Evolutionary conservation across 2,888 invertebrate species (phyloP).

Genomic region (Caenorhabditis sp.): DNA sequence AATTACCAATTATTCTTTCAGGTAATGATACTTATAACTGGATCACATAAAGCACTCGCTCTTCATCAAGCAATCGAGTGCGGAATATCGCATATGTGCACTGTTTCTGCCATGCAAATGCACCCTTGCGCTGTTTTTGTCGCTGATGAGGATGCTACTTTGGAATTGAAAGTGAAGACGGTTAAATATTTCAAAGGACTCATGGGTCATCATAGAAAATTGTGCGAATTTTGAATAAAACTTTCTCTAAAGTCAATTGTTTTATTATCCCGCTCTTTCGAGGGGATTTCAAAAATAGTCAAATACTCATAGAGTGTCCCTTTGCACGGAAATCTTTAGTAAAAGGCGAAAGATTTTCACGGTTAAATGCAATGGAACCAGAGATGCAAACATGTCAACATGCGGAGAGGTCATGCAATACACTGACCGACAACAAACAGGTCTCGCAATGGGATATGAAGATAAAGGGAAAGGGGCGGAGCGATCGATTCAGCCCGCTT

Average conservation of each 20-base stretch:
- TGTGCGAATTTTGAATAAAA: conserved; percentile 49
- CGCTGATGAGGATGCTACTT: conserved; percentile 95
- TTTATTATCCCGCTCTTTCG: conserved; percentile 6
- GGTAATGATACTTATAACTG: conserved; percentile 96
- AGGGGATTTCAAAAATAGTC: conserved; percentile 6
- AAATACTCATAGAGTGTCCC: not conserved
- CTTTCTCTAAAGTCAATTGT: not conserved
- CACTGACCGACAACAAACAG: not conserved
- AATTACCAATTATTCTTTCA: conserved; percentile 70
- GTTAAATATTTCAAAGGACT: conserved; percentile 92
- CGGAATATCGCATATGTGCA: conserved; percentile 99
- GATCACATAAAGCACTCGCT: conserved; percentile 93
- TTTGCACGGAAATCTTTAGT: conserved; percentile 68
- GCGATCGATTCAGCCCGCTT: no score
- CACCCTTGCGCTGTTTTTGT: conserved; percentile 90
- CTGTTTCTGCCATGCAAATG: conserved; percentile 91
- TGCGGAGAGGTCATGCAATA: not conserved
- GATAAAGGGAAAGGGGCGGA: not conserved
- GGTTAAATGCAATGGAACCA: conserved; percentile 50
- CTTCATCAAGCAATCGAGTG: conserved; percentile 95
- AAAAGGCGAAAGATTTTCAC: conserved; percentile 69
- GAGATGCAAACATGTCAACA: not conserved
- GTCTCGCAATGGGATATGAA: not conserved
- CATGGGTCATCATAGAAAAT: conserved; percentile 68
- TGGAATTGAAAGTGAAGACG: conserved; percentile 87